These are phyloP conservation scores for Archegozetes longisetosus DNA, from an alignment of 1,140 invertebrate species.

Conservation along the genomic window DNA sequence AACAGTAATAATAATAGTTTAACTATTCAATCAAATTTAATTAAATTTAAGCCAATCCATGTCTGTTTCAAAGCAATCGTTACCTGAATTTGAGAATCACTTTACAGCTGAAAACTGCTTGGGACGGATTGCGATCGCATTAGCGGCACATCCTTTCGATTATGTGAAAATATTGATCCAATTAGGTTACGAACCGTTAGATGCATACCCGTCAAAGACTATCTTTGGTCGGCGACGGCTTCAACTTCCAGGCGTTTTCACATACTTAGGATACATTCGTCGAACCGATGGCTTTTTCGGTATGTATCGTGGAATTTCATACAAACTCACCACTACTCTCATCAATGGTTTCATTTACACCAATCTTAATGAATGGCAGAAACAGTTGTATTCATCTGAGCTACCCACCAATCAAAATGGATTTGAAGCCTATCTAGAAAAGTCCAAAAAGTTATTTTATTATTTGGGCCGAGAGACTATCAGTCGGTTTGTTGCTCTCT, in stretches of 20 bases:
- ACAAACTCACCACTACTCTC: background rate
- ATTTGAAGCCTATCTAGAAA: background rate
- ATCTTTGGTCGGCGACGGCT: slow-evolving; percentile 57
- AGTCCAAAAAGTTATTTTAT: background rate
- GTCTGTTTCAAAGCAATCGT: background rate
- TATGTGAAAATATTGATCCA: slow-evolving; percentile 29
- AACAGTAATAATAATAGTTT: no score
- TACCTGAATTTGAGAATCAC: slow-evolving; percentile 7
- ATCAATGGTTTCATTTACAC: slow-evolving; percentile 12
- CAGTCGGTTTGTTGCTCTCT: background rate
- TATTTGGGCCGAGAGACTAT: background rate
- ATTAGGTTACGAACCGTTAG: slow-evolving; percentile 54
- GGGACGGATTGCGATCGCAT: slow-evolving; percentile 21
- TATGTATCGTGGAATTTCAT: slow-evolving; percentile 13
- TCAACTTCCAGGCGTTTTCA: slow-evolving; percentile 67
- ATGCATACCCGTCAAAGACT: slow-evolving; percentile 50
- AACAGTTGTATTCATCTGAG: background rate
- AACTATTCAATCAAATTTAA: no score
- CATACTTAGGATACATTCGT: slow-evolving; percentile 45
- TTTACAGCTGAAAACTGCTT: background rate
- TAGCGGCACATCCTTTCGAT: slow-evolving; percentile 27
- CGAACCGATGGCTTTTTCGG: slow-evolving; percentile 11
- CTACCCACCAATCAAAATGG: background rate
- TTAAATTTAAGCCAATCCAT: no score
- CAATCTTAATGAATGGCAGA: background rate